Conservation (phyloP, 1,140 invertebrate species). For the Antheraea mylitta region DNA sequence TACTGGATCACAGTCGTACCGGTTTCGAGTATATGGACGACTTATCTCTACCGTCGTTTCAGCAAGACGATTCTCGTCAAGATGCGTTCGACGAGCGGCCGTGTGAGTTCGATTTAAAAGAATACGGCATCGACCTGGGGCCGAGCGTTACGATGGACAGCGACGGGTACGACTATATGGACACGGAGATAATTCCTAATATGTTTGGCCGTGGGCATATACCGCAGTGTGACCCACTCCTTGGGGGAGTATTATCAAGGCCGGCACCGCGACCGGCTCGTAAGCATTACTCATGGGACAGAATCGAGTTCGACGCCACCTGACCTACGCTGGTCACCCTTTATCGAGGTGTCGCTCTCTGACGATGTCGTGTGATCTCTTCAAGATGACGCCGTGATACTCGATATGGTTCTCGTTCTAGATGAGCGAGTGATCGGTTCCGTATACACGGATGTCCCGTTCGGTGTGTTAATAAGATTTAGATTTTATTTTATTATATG, state of each 20-base stretch:
- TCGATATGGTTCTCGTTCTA: no score
- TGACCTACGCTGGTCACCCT: conserved; percentile 57
- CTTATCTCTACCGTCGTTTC: conserved; percentile 61
- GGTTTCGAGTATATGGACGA: conserved; percentile 68
- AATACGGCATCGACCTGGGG: conserved; percentile 60
- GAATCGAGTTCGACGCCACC: conserved; percentile 71
- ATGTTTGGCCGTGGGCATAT: conserved; percentile 62
- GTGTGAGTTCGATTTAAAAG: conserved; percentile 68
- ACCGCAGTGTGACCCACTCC: conserved; percentile 71
- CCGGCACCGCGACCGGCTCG: conserved; percentile 58
- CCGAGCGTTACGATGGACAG: conserved; percentile 56
- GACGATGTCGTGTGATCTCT: conserved; percentile 14
- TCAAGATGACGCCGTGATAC: neutral
- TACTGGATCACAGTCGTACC: conserved; percentile 59
- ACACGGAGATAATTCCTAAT: conserved; percentile 66
- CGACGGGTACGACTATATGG: conserved; percentile 61
- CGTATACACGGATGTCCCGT: no score
- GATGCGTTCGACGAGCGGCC: conserved; percentile 45
- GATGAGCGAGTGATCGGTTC: no score
- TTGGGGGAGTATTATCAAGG: conserved; percentile 61
- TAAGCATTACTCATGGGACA: conserved; percentile 75
- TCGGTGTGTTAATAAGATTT: neutral
- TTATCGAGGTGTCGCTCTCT: conserved; percentile 48
- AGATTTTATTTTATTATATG: neutral
- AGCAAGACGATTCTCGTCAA: conserved; percentile 58